phyloP scores from a whole-genome alignment of 2,113 vertebrate genomes.

The Gymnobelideus leadbeateri region DNA sequence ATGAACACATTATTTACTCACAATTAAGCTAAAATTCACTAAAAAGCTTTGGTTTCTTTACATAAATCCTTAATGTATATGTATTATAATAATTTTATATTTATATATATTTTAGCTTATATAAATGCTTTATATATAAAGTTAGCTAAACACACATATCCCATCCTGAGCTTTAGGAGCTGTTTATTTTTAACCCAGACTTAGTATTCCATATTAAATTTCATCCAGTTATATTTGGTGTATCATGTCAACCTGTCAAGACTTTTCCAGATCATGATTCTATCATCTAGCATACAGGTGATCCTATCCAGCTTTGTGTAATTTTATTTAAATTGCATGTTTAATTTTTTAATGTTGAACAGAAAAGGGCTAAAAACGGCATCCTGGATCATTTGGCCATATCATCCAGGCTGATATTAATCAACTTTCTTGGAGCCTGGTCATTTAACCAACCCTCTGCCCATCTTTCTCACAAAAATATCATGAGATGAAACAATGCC shows the following conservation, averaged over 20 bases:
- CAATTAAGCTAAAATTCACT: not conserved
- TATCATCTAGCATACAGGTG: not conserved
- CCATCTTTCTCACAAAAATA: not conserved
- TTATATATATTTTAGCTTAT: not conserved
- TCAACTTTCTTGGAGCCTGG: not conserved
- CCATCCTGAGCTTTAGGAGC: not conserved
- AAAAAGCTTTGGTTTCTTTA: not conserved
- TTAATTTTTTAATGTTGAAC: not conserved
- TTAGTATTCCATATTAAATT: not conserved
- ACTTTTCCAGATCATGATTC: not conserved
- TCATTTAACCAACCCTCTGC: not conserved
- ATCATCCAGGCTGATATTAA: not conserved
- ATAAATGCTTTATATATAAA: not conserved
- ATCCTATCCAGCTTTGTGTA: not conserved
- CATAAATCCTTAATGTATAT: not conserved
- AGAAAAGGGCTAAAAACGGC: not conserved
- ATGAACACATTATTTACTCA: not conserved
- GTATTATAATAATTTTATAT: not conserved
- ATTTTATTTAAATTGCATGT: not conserved
- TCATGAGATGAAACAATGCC: not conserved
- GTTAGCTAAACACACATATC: not conserved
- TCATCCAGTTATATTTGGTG: not conserved
- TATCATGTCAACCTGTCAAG: not conserved
- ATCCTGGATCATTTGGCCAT: not conserved
- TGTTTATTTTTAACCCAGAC: not conserved